Base-by-base conservation (phyloP, 2,888 invertebrate genomes). In the Ormyrus labotus region DNA sequence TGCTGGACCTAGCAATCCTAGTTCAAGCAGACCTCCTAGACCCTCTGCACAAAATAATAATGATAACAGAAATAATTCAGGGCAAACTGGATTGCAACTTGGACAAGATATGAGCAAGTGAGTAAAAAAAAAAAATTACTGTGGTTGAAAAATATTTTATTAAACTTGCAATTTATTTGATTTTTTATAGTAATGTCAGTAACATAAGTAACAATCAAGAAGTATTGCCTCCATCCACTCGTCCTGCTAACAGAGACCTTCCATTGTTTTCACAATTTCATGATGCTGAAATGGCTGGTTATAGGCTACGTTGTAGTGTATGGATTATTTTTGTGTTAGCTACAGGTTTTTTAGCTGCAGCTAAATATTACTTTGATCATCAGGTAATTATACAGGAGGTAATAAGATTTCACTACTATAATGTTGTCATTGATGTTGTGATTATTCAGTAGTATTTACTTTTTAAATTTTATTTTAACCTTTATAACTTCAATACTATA, bases 301-400 rank as follows among this genome's bases (percentile, higher is more conserved):
- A 93, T 92, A 85, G 93, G 92, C 87, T 93, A 92, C 88, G 92
- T 91, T 88, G 93, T 92, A 87, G 91, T 91, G 93, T 96, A 91
- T 94, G 95, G 91, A 94, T 95, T 58, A 94, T 95, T 0, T 93
- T 96, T 85, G 94, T 94, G 11, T 89, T 96, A 65, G 94, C 94
- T 1, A 94, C 94, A 0, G 93, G 95, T 57, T 95, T 95, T 87
- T 92, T 95, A 69, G 95, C 94, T 0, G 94, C 94, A 50, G 94
- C 94, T 47, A 95, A 95, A 90, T 95, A 94, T 88, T 95, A 95
- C 87, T 95, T 95, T 82, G 94, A 94, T 87, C 92, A 93, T 85
- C 93, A 94, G 91, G 94, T 93, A 84, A 86, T 84, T 72, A 67
- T 47, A 48, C 47, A 11, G 34, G 34, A 34, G 34, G 34, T 34